A percentile compares a stretch with the other conserved stretches of the same genome.
These are phyloP conservation scores for Thymelicus acteon DNA, from an alignment of 2,888 invertebrate species.

Conservation along the genomic window DNA sequence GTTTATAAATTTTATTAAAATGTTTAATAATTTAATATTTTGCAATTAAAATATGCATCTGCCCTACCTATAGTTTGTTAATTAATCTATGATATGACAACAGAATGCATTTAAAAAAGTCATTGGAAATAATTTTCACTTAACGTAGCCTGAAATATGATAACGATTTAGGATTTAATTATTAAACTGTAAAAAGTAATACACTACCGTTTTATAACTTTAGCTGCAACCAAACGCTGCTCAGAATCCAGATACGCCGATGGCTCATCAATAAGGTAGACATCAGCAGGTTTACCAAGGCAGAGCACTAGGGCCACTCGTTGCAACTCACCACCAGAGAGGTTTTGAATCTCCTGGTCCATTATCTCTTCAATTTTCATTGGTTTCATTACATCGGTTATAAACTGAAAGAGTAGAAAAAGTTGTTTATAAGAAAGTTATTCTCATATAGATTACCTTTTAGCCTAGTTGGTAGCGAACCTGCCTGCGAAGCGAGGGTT, in stretches of 20 bases:
- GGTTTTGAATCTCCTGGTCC: slow-evolving; percentile 98
- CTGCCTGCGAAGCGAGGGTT: too few relatives aligned
- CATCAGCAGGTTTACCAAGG: slow-evolving; percentile 99
- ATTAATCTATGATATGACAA: too few relatives aligned
- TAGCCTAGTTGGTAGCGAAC: too few relatives aligned
- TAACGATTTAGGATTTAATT: too few relatives aligned
- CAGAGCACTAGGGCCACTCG: slow-evolving; percentile 98
- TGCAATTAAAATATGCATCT: too few relatives aligned
- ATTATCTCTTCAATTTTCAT: slow-evolving; percentile 98
- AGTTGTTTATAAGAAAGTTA: not conserved
- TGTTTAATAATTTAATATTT: too few relatives aligned
- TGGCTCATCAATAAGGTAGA: slow-evolving; percentile 99
- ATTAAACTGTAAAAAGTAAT: not conserved
- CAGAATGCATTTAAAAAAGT: too few relatives aligned
- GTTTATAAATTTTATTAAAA: too few relatives aligned
- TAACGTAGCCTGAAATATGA: too few relatives aligned
- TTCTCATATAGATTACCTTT: too few relatives aligned
- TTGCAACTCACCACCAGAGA: slow-evolving; percentile 99
- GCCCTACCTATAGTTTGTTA: too few relatives aligned
- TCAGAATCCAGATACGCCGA: slow-evolving; percentile 99
- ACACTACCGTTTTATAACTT: slow-evolving; percentile 97
- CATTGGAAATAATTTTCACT: too few relatives aligned
- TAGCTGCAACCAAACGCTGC: slow-evolving; percentile 99
- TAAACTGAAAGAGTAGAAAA: slow-evolving; percentile 87
- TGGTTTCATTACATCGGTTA: slow-evolving; percentile 99